Evolutionary conservation across 2,797 vertebrate species (phyloP), one percentile per base, ranked within the genome.

Genomic region (Babyrousa celebensis): DNA sequence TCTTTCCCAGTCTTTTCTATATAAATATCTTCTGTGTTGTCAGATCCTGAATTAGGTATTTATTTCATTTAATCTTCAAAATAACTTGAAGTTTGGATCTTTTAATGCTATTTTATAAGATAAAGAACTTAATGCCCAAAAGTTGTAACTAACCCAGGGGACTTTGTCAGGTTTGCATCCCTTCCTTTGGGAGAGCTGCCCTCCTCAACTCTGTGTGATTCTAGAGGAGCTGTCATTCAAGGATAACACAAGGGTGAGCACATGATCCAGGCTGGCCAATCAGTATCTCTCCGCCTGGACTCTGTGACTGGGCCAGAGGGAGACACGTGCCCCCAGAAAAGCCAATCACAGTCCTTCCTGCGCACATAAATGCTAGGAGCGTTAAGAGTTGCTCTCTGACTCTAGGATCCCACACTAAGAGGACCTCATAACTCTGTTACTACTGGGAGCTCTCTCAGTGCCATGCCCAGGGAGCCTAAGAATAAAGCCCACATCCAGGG

Each of bases 61-160:
- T 74, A 91, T 77, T 89, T 92, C 25, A 71, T 71, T 68, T 90
- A 85, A 71, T 88, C 54, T 90, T 77, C 67, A 71, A 27, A 72
- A 65, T 67, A 82, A 88, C 36, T 86, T 54, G 80, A 70, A 60
- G 43, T 83, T 58, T 77, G 52, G 32, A 56, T 85, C 48, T 16
- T 63, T 67, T 85, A 65, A 82, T 74, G 85, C 14, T 80, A 23
- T 77, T 82, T 68, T 52, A 23, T 29, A 72, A 72, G 29, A 25
- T 70, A 32, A 75, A 27, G n/a, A 92, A 82, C 68, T 40, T 43
- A 75, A 83, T 25, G 16, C 74, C 43, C 25, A 16, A 84, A 65
- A 58, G 17, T 12, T 71, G 3, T 67, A 79, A 75, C 15, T 25
- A 58, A 40, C 6, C 5, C 5, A 4, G 36, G n/a, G 25, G 21